Percentiles rank a stretch among this genome's conserved stretches.
These are phyloP conservation scores for Linnaemya vulpina DNA, from an alignment of 2,888 invertebrate genomes.

Conservation along the genomic window DNA sequence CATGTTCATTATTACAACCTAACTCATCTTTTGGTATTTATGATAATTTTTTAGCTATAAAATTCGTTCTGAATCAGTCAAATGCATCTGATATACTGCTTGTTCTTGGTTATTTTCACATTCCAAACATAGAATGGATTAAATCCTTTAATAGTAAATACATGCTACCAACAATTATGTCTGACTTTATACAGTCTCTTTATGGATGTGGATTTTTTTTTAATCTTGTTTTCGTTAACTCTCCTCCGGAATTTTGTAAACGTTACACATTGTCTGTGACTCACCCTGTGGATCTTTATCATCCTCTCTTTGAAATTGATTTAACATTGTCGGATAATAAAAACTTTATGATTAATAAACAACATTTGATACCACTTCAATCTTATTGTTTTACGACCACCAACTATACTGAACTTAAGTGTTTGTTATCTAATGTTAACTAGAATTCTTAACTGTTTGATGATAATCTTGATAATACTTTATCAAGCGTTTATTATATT, in stretches of 20 bases:
- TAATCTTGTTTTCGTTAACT: background rate
- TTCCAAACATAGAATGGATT: no score
- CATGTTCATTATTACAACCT: no score
- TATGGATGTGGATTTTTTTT: background rate
- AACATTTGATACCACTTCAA: background rate
- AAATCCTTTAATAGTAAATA: no score
- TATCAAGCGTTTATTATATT: background rate
- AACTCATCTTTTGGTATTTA: no score
- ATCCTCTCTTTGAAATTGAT: background rate
- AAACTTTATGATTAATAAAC: conserved; percentile 1
- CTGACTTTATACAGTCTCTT: background rate
- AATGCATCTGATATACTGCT: no score
- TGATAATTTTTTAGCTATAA: no score
- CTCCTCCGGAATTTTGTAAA: background rate
- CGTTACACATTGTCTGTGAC: background rate
- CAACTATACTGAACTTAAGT: background rate
- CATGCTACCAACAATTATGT: conserved; percentile 2
- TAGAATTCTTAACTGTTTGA: background rate
- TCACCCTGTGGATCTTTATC: no score
- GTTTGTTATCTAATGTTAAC: background rate
- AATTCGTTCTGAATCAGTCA: no score
- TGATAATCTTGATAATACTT: background rate
- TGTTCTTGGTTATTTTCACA: no score
- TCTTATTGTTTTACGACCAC: background rate
- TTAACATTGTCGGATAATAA: background rate